Evolutionary conservation across 2,797 vertebrate genomes (phyloP).

Genomic region (Rhinichthys osculus): DNA sequence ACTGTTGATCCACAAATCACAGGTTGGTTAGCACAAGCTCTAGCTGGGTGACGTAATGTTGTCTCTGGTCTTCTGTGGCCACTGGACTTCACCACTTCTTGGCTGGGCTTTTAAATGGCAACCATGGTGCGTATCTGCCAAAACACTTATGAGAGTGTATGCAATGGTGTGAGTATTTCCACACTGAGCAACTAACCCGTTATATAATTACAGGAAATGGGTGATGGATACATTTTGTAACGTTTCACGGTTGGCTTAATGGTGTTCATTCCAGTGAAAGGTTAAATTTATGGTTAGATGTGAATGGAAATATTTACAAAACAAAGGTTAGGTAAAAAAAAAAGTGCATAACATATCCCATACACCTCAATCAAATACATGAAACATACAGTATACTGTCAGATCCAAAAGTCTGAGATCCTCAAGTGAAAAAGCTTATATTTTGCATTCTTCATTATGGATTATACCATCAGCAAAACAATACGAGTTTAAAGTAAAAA

Average conservation of each 20-base stretch:
- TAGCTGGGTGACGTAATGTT: slow-evolving; percentile 75
- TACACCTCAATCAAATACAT: neutral
- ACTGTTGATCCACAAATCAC: slow-evolving; percentile 70
- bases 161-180: slow-evolving; percentile 54
- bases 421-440: neutral
- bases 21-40: slow-evolving; percentile 61
- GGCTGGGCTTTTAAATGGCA: slow-evolving; percentile 57
- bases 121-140: slow-evolving; percentile 47
- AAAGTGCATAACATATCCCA: neutral
- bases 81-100: slow-evolving; percentile 60
- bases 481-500: no score
- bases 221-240: slow-evolving; percentile 24
- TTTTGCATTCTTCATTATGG: neutral
- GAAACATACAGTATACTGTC: neutral
- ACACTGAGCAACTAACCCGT: slow-evolving; percentile 35
- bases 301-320: neutral
- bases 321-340: neutral
- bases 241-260: slow-evolving; percentile 8
- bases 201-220: slow-evolving; percentile 58
- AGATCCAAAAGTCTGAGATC: neutral
- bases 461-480: neutral
- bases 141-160: slow-evolving; percentile 46
- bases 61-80: slow-evolving; percentile 62
- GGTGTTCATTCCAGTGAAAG: slow-evolving; percentile 19
- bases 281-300: slow-evolving; percentile 24